Conservation (phyloP, 2,797 vertebrate genomes). For the Neomorphus geoffroyi region DNA sequence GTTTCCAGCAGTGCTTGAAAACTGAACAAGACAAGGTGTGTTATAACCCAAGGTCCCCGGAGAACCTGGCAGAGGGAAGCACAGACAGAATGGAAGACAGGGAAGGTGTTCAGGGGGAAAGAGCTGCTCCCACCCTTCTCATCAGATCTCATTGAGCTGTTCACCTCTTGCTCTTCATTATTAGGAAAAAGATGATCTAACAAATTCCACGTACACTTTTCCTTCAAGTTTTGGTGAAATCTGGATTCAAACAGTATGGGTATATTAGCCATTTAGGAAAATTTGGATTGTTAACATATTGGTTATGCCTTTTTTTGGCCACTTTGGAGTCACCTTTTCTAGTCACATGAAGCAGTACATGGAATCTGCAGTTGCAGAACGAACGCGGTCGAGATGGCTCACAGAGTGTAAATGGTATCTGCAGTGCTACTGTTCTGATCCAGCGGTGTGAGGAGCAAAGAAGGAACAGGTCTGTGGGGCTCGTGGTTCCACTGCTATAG, state of each 20-base stretch:
- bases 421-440: fast-evolving
- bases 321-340: slow-evolving; percentile 34
- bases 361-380: background rate
- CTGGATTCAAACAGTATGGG: background rate
- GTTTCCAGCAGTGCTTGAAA: background rate
- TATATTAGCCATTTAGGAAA: background rate
- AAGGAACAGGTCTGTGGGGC: background rate
- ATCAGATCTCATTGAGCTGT: fast-evolving
- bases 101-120: background rate
- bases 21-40: background rate
- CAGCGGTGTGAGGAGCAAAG: fast-evolving
- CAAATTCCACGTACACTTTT: background rate
- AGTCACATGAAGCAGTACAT: background rate
- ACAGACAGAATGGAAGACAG: fast-evolving
- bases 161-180: background rate
- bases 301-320: slow-evolving; percentile 1
- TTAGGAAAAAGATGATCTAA: background rate
- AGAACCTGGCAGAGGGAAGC: background rate
- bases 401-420: fast-evolving
- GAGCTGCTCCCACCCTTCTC: background rate
- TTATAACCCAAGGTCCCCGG: background rate
- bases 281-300: background rate
- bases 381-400: fast-evolving
- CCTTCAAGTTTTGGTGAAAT: background rate
- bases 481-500: fast-evolving